Conservation (phyloP, 2,113 vertebrate genomes). For the Corythaeola cristata region DNA sequence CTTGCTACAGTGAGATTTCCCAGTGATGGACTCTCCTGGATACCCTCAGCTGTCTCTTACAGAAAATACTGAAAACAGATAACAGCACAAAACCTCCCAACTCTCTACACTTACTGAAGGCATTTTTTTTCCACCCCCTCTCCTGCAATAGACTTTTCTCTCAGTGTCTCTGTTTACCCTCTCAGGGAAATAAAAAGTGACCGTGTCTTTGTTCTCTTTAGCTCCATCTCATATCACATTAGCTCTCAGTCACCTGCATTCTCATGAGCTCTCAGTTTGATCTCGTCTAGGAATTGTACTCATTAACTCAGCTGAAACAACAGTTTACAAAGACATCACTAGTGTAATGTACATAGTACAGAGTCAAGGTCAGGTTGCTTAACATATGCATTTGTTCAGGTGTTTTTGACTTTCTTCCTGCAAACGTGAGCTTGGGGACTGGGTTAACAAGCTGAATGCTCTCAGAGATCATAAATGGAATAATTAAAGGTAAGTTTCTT, state of each 20-base stretch:
- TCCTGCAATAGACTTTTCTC: neutral
- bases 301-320: constrained; percentile 2
- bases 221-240: neutral
- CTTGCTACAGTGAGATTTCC: neutral
- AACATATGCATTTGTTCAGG: neutral
- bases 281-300: neutral
- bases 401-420: neutral
- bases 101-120: neutral
- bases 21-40: neutral
- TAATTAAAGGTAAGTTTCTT: neutral
- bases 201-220: neutral
- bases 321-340: neutral
- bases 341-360: neutral
- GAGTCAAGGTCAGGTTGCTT: constrained; percentile 10
- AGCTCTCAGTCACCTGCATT: neutral
- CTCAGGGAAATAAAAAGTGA: neutral
- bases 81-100: neutral
- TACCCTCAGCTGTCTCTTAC: neutral
- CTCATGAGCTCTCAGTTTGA: neutral
- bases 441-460: neutral
- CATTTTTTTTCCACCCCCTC: neutral
- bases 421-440: neutral
- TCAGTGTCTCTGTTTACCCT: neutral
- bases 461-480: neutral
- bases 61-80: neutral